Conservation (phyloP, 1,140 invertebrate genomes). For the Holcopasites calliopsidis region DNA sequence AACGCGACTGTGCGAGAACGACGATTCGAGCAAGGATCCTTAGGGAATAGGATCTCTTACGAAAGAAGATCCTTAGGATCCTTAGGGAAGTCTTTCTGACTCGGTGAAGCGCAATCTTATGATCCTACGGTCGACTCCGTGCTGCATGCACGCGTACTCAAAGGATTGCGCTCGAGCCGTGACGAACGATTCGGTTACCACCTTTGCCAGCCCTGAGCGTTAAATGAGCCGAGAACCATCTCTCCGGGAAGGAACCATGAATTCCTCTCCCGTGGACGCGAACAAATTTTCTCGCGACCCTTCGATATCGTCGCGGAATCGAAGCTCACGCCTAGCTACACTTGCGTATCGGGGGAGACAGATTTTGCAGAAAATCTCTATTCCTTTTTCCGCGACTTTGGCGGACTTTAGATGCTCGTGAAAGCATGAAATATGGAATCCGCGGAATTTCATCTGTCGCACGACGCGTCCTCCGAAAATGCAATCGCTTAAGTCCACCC, state of each 20-base stretch:
- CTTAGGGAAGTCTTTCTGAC: neutral
- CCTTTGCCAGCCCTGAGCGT: slow-evolving; percentile 49
- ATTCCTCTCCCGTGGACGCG: too few relatives aligned
- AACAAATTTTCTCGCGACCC: too few relatives aligned
- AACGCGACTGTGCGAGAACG: too few relatives aligned
- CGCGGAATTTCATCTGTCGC: slow-evolving; percentile 57
- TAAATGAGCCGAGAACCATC: slow-evolving; percentile 72
- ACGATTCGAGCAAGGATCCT: too few relatives aligned
- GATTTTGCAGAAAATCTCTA: too few relatives aligned
- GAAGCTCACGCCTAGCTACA: too few relatives aligned
- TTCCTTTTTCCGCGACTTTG: too few relatives aligned
- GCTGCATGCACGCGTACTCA: slow-evolving; percentile 35
- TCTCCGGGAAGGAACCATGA: neutral
- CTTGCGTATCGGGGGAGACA: too few relatives aligned
- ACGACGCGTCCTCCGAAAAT: slow-evolving; percentile 12
- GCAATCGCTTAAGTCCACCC: slow-evolving; percentile 23
- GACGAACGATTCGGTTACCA: slow-evolving; percentile 68
- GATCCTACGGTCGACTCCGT: neutral
- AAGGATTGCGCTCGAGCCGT: slow-evolving; percentile 48
- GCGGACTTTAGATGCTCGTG: too few relatives aligned
- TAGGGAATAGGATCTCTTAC: too few relatives aligned
- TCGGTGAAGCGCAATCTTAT: neutral
- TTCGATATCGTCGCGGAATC: too few relatives aligned
- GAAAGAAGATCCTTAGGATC: too few relatives aligned
- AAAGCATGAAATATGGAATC: slow-evolving; percentile 14